Evolutionary conservation across 1,140 invertebrate genomes (phyloP), one percentile per base, ranked within the genome.

Genomic region (Cepaea nemoralis): DNA sequence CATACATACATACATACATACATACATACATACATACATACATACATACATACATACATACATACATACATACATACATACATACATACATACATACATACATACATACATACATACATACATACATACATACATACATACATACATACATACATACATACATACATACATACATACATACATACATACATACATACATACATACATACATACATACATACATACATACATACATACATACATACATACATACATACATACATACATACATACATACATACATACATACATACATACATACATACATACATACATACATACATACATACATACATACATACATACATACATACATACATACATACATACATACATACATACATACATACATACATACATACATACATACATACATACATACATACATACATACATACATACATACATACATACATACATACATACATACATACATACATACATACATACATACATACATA

Each of bases 71-170:
- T 55, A n/a, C n/a, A 55, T 16, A 55, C n/a, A 55, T 55, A 55
- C 50, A 55, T 55, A 55, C n/a, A 55, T 14, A n/a, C 50, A n/a
- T 55, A 55, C n/a, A 55, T 55, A 55, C n/a, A 55, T 55, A 55
- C n/a, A 55, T 55, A 55, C n/a, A 55, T 75, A 45, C 48, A 19
- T 75, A 75, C 48, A 45, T 75, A 75, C 48, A 45, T 75, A 75
- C 48, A 45, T 75, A 75, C 48, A 45, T 75, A 75, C 48, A 45
- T 35, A 19, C 14, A 14, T 39, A 35, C 12, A 37, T 39, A 74
- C 14, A 14, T 75, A 75, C 48, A 31, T 75, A 45, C 27, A 14
- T 75, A 75, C 48, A 14, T 75, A 73, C 24, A 35, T 55, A 55
- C n/a, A 55, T 55, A 55, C n/a, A 55, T 55, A 55, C n/a, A 55